Conservation (phyloP, 92 coral and sea anemone genomes). For the Montipora capitata region DNA sequence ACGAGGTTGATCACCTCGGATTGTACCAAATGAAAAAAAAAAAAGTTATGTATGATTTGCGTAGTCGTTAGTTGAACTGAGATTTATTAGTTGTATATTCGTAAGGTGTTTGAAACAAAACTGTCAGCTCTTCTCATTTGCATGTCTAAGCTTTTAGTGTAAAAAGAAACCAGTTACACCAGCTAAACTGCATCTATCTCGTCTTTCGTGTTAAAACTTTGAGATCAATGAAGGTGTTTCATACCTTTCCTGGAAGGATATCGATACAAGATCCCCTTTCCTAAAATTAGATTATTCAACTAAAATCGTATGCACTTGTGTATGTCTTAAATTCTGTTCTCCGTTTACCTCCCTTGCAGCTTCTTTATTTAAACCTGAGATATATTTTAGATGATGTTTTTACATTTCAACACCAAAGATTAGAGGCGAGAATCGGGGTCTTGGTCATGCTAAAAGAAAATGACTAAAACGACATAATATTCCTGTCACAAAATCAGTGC, state of each 20-base stretch:
- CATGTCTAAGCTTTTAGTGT: background rate
- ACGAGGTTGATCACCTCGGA: no score
- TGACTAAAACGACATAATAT: background rate
- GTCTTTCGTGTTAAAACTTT: background rate
- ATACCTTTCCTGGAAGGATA: background rate
- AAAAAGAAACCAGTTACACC: conserved; percentile 5
- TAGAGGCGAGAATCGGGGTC: background rate
- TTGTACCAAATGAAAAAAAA: no score
- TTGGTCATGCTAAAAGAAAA: background rate
- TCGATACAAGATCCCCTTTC: background rate
- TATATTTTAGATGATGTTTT: background rate
- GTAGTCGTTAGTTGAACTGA: background rate
- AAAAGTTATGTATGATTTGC: no score
- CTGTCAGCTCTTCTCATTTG: background rate
- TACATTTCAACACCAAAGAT: background rate
- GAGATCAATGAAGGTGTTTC: conserved; percentile 9
- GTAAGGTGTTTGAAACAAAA: background rate
- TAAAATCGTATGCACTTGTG: background rate
- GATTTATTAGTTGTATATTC: background rate
- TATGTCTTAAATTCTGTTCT: background rate
- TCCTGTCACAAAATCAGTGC: background rate
- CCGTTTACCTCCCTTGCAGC: background rate
- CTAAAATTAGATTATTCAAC: background rate
- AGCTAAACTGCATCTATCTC: background rate
- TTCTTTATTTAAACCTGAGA: background rate